Percentiles rank a stretch among this genome's conserved stretches.
These are phyloP conservation scores for Genyomyrus donnyi DNA, from an alignment of 2,113 vertebrate genomes.

Conservation along the genomic window DNA sequence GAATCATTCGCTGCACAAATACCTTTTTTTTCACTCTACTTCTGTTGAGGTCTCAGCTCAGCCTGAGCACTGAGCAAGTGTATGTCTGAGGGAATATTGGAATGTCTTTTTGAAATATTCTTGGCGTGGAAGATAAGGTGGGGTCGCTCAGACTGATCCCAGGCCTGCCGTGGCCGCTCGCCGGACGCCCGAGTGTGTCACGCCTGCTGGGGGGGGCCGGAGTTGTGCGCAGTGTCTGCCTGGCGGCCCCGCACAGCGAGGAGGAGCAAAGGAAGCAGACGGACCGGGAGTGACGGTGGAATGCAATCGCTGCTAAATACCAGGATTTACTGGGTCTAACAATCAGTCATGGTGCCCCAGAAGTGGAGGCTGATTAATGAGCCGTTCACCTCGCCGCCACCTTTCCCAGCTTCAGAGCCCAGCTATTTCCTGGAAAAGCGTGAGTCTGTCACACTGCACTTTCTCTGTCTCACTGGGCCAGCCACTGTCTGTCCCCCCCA, in stretches of 20 bases:
- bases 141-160: not conserved
- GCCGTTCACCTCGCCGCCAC: not conserved
- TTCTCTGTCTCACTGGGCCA: not conserved
- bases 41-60: not conserved
- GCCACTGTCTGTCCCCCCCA: not conserved
- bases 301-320: constrained; percentile 55
- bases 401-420: not conserved
- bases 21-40: not conserved
- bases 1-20: not conserved
- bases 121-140: not conserved
- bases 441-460: not conserved
- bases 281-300: constrained; percentile 48
- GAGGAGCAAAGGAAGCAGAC: constrained; percentile 25
- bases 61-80: not conserved
- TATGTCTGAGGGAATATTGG: not conserved
- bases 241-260: not conserved
- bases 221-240: not conserved
- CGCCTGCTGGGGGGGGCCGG: not conserved
- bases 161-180: not conserved
- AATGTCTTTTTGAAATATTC: not conserved
- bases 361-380: constrained; percentile 41
- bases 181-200: not conserved
- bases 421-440: not conserved
- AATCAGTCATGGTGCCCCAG: constrained; percentile 44
- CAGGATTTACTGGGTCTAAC: constrained; percentile 41